Conservation (phyloP, 2,113 vertebrate species). For the Sander lucioperca region DNA sequence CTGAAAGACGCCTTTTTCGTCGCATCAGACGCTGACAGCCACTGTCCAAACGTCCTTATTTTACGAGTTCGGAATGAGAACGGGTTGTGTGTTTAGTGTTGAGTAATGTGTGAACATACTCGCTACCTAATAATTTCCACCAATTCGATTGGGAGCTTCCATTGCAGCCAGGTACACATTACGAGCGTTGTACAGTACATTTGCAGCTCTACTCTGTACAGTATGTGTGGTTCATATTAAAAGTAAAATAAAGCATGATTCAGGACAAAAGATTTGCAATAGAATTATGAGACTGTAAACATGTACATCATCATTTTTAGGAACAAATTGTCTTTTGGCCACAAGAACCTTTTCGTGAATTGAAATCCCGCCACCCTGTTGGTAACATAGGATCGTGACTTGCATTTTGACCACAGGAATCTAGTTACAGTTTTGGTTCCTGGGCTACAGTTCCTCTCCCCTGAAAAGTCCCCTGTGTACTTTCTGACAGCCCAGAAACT, state of each 20-base stretch:
- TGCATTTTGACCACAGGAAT: neutral
- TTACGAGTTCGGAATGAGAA: no score
- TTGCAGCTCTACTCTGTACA: neutral
- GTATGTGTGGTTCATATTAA: neutral
- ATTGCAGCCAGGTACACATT: slow-evolving; percentile 2
- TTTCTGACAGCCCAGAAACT: neutral
- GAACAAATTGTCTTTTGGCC: neutral
- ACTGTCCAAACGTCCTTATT: no score
- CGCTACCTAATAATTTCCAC: slow-evolving; percentile 4
- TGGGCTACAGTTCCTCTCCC: neutral
- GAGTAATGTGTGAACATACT: slow-evolving; percentile 8
- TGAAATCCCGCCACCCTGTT: no score
- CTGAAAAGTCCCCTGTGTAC: neutral
- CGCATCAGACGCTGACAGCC: no score
- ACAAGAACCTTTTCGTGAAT: neutral
- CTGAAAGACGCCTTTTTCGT: no score
- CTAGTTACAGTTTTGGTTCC: neutral
- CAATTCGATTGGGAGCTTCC: neutral
- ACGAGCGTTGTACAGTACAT: neutral
- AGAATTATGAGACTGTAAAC: neutral
- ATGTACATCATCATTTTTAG: neutral
- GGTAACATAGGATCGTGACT: neutral
- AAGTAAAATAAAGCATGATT: neutral
- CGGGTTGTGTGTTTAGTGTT: neutral
- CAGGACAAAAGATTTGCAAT: neutral